phyloP scores from a whole-genome alignment of 2,797 vertebrate genomes.

The Notamacropus eugenii region DNA sequence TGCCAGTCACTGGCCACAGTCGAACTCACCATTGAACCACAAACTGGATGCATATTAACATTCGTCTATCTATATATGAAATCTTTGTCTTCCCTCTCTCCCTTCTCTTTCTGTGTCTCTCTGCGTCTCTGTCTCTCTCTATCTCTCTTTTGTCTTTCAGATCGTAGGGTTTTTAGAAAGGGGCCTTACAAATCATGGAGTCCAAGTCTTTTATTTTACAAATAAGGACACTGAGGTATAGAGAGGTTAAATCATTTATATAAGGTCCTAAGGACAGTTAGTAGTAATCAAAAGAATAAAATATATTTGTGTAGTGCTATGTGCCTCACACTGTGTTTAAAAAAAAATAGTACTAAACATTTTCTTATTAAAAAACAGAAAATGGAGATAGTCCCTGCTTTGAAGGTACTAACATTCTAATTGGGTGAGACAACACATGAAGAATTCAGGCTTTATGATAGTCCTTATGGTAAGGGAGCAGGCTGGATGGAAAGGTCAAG shows the following conservation, averaged over 20 bases:
- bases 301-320: not conserved
- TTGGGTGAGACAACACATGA: not conserved
- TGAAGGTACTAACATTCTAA: not conserved
- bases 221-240: not conserved
- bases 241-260: not conserved
- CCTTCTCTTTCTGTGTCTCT: not conserved
- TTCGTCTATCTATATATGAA: not conserved
- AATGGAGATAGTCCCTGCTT: not conserved
- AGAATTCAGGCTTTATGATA: not conserved
- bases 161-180: not conserved
- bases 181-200: not conserved
- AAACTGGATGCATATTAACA: not conserved
- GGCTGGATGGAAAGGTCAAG: accelerated
- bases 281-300: not conserved
- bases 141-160: not conserved
- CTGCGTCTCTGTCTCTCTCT: not conserved
- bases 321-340: not conserved
- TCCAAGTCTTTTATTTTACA: not conserved
- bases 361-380: not conserved
- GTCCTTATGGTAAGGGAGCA: not conserved
- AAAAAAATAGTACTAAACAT: not conserved
- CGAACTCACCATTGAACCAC: not conserved
- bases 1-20: not conserved
- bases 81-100: not conserved
- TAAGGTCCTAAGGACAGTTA: not conserved